Evolutionary conservation across 2,888 invertebrate species (phyloP).

Genomic region (Azorinus chamasolen): DNA sequence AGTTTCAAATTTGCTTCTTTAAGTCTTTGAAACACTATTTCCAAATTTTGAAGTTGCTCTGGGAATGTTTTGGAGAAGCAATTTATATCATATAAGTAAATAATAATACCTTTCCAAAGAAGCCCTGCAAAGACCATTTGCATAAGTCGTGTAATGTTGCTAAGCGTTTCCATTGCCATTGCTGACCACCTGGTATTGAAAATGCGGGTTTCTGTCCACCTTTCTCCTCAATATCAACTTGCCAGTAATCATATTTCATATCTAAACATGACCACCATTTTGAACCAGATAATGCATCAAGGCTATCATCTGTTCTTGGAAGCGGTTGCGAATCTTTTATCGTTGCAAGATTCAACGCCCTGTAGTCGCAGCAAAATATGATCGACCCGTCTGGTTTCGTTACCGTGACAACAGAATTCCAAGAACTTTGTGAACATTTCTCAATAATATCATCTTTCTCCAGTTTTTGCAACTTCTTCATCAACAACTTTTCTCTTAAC

Average conservation of each 20-base stretch:
- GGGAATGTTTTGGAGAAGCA: slow-evolving; percentile 28
- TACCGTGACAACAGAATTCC: slow-evolving; percentile 56
- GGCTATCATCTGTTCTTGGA: slow-evolving; percentile 25
- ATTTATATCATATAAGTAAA: slow-evolving; percentile 56
- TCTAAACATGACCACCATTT: slow-evolving; percentile 55
- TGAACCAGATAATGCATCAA: slow-evolving; percentile 39
- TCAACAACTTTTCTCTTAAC: slow-evolving; percentile 36
- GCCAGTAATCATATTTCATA: slow-evolving; percentile 56
- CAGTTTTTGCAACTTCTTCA: slow-evolving; percentile 47
- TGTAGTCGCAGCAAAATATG: slow-evolving; percentile 57
- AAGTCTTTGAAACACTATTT: too few relatives aligned
- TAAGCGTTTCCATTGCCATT: slow-evolving; percentile 50
- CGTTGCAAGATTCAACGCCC: slow-evolving; percentile 54
- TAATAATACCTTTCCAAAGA: slow-evolving; percentile 26
- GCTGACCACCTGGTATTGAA: slow-evolving; percentile 42
- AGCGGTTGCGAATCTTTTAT: slow-evolving; percentile 59
- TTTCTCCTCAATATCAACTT: slow-evolving; percentile 39
- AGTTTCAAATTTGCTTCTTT: slow-evolving; percentile 38
- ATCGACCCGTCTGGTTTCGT: slow-evolving; percentile 50
- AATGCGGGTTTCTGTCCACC: slow-evolving; percentile 50
- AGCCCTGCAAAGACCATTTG: slow-evolving; percentile 55
- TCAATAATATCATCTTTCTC: slow-evolving; percentile 25
- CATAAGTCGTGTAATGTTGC: slow-evolving; percentile 52
- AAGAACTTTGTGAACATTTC: slow-evolving; percentile 46
- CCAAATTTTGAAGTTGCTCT: slow-evolving; percentile 30